Percentiles rank a stretch among this genome's conserved stretches.
These are phyloP conservation scores for Rhizoglyphus robini DNA, from an alignment of 1,140 invertebrate genomes.

Conservation along the genomic window DNA sequence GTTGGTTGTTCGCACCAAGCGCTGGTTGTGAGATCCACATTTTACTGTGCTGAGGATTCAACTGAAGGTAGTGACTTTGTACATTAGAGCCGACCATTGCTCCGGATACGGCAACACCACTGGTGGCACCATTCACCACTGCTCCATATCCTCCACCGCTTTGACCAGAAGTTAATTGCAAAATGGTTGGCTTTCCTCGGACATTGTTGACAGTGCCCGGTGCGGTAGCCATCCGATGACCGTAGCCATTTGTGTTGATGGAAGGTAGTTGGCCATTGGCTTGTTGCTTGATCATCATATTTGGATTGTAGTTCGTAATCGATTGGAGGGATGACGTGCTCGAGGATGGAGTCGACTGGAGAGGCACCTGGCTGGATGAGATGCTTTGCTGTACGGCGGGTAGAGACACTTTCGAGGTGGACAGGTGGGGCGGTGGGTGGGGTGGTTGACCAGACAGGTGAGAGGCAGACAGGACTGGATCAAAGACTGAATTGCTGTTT, in stretches of 20 bases:
- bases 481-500: background rate
- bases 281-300: background rate
- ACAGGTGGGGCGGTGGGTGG: background rate
- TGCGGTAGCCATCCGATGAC: too few relatives aligned
- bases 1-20: background rate
- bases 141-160: background rate
- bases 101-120: background rate
- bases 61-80: constrained; percentile 8
- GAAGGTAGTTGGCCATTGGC: background rate
- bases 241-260: too few relatives aligned
- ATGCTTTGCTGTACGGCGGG: background rate
- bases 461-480: background rate
- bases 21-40: constrained; percentile 16
- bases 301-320: background rate
- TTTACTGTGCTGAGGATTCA: constrained; percentile 16
- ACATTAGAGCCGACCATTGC: background rate
- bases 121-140: background rate
- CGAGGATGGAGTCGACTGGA: constrained; percentile 9
- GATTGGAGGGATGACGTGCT: constrained; percentile 11
- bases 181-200: background rate
- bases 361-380: background rate
- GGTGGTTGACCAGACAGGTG: background rate
- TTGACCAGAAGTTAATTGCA: background rate
- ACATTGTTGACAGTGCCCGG: too few relatives aligned
- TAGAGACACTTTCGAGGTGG: background rate